Conservation (phyloP, 2,113 vertebrate species). For the Gobio gobio region DNA sequence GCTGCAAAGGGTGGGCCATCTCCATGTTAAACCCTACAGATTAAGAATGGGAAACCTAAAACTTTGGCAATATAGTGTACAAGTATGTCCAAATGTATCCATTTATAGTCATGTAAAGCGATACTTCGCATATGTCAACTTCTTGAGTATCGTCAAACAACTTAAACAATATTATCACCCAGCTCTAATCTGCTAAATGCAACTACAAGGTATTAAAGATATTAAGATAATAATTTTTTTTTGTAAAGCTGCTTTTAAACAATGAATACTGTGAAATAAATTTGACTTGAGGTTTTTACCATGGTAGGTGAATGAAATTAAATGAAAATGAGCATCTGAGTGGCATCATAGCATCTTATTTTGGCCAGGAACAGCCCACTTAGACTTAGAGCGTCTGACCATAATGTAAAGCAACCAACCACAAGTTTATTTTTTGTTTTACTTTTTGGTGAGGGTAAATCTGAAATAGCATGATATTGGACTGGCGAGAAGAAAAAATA, state of each 20-base stretch:
- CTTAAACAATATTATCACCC: neutral
- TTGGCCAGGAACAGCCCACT: neutral
- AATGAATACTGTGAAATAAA: neutral
- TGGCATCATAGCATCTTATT: neutral
- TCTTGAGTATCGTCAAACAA: neutral
- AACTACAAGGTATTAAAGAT: neutral
- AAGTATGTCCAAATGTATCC: too few species aligned
- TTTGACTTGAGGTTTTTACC: neutral
- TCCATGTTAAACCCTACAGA: too few species aligned
- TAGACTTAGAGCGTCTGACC: neutral
- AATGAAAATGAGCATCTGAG: neutral
- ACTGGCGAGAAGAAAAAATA: neutral
- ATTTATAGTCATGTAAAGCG: too few species aligned
- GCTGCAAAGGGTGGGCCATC: too few species aligned
- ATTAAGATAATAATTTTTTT: neutral
- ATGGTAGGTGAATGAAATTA: neutral
- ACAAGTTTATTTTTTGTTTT: neutral
- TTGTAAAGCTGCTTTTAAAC: neutral
- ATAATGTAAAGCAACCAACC: neutral
- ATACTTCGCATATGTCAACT: neutral
- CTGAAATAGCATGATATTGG: neutral
- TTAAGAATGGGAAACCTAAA: too few species aligned
- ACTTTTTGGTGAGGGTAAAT: neutral
- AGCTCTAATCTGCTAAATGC: neutral
- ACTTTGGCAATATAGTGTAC: too few species aligned